These are phyloP conservation scores for Malurus melanocephalus DNA, from an alignment of 2,113 vertebrate species.

Conservation along the genomic window DNA sequence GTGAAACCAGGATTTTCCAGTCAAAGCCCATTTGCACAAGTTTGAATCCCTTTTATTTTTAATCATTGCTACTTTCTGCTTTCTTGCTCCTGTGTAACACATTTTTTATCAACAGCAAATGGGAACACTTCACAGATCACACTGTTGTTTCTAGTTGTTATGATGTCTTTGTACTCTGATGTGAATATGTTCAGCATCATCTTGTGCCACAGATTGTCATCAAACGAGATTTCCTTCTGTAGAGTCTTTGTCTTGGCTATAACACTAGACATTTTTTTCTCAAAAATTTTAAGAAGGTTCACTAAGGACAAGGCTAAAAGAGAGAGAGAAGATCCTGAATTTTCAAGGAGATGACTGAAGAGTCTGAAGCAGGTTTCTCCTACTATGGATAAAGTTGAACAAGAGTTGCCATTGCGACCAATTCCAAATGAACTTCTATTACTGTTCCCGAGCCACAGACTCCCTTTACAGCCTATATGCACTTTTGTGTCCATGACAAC, in stretches of 20 bases:
- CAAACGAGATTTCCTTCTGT: neutral
- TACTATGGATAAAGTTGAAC: neutral
- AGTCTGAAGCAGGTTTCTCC: neutral
- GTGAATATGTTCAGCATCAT: neutral
- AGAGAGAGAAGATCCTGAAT: neutral
- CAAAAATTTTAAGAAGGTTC: neutral
- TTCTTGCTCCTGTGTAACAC: neutral
- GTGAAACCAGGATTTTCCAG: neutral
- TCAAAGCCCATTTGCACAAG: neutral
- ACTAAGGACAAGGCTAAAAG: neutral
- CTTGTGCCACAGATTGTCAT: neutral
- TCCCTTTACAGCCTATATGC: neutral
- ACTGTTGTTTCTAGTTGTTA: constrained; percentile 14
- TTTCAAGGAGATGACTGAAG: neutral
- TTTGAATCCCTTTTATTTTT: neutral
- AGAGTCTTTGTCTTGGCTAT: neutral
- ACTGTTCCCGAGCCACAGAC: neutral
- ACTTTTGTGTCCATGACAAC: neutral
- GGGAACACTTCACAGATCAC: neutral
- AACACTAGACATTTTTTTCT: neutral
- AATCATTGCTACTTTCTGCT: neutral
- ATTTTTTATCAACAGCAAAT: neutral
- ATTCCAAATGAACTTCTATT: neutral
- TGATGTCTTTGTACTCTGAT: neutral
- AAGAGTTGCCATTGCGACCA: neutral